phyloP scores from a whole-genome alignment of 2,113 vertebrate species.

The Sinocyclocheilus rhinocerous region DNA sequence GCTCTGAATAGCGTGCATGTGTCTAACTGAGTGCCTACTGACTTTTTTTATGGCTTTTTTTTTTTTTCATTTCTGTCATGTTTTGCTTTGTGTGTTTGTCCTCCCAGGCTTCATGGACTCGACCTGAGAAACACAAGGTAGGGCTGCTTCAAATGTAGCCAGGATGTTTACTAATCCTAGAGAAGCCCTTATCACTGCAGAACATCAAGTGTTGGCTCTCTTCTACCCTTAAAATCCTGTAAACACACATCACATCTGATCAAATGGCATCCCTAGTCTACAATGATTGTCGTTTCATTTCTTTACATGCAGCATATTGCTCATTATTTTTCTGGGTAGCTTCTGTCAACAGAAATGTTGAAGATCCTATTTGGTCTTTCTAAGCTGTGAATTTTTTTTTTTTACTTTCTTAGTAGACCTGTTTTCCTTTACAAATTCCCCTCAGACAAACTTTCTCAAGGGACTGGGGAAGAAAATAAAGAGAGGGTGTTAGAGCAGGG shows the following conservation, averaged over 20 bases:
- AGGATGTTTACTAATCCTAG: conserved; percentile 66
- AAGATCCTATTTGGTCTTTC: conserved; percentile 13
- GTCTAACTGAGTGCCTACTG: background rate
- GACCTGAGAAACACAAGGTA: conserved; percentile 98
- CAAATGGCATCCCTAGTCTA: conserved; percentile 15
- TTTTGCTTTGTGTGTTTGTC: conserved; percentile 84
- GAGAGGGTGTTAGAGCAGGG: background rate
- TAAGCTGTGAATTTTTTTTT: no score
- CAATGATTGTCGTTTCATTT: conserved; percentile 27
- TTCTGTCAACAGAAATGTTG: conserved; percentile 30
- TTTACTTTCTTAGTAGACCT: background rate
- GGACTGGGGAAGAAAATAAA: conserved; percentile 30
- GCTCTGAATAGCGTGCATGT: background rate
- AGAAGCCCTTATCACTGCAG: conserved; percentile 48
- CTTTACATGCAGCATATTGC: conserved; percentile 8
- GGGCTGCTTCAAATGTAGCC: conserved; percentile 83
- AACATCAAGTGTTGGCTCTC: conserved; percentile 63
- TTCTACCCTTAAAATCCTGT: conserved; percentile 28
- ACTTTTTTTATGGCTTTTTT: background rate
- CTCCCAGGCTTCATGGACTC: conserved; percentile 97
- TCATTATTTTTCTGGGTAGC: conserved; percentile 21
- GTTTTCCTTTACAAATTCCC: conserved; percentile 18
- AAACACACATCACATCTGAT: conserved; percentile 22
- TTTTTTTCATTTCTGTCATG: conserved; percentile 20
- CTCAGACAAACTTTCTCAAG: conserved; percentile 30